Conservation (phyloP, 2,888 invertebrate species). For the Eurytoma adleriae region DNA sequence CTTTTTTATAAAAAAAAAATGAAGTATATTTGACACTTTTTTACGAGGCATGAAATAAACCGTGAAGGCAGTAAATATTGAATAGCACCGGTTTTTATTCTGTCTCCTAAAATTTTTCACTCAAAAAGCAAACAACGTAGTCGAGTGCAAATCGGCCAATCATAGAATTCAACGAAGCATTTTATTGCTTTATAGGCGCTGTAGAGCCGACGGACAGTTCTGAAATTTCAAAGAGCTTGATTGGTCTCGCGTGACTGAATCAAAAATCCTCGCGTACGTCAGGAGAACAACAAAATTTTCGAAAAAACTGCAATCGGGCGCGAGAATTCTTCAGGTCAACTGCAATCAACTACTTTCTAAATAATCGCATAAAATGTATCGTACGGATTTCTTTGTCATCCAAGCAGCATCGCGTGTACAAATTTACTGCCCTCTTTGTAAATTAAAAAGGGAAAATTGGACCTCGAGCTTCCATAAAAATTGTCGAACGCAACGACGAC, state of each 20-base stretch:
- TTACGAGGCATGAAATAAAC: slow-evolving; percentile 52
- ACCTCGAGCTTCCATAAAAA: too few species aligned
- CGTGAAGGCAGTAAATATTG: slow-evolving; percentile 65
- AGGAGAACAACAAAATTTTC: neutral
- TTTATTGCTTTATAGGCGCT: slow-evolving; percentile 73
- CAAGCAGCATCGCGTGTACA: too few species aligned
- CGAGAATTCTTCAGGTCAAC: too few species aligned
- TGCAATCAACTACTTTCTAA: too few species aligned
- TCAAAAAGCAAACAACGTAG: slow-evolving; percentile 14
- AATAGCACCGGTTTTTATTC: slow-evolving; percentile 62
- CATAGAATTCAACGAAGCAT: slow-evolving; percentile 61
- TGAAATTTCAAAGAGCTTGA: slow-evolving; percentile 57
- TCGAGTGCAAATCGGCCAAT: slow-evolving; percentile 57
- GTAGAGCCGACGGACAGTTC: slow-evolving; percentile 71
- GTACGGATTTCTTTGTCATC: neutral
- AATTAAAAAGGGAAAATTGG: too few species aligned
- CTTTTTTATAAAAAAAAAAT: slow-evolving; percentile 24
- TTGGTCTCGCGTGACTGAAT: slow-evolving; percentile 27
- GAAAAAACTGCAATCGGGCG: neutral
- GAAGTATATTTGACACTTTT: slow-evolving; percentile 51
- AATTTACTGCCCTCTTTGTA: too few species aligned
- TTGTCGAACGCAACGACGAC: too few species aligned
- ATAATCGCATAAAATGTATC: too few species aligned
- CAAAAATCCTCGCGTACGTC: neutral
- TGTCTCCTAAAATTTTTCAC: slow-evolving; percentile 41